Percentiles rank a stretch among this genome's conserved stretches.
Conservation (phyloP, 2,888 invertebrate genomes). For the Acrobasis suavella region DNA sequence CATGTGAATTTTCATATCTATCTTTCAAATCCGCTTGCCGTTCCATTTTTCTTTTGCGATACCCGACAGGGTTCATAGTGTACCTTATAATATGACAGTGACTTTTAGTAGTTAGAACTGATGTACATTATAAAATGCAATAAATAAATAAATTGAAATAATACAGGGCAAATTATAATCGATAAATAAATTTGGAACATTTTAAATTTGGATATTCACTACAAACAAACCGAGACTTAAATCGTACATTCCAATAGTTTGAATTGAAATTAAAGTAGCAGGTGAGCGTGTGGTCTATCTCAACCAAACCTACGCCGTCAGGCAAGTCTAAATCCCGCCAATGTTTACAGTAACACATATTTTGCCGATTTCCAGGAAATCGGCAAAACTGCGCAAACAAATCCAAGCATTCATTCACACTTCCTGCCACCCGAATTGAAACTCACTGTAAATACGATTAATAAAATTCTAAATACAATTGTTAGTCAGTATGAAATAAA, state of each 20-base stretch:
- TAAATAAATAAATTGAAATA: too few species aligned
- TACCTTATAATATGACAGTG: too few species aligned
- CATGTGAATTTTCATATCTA: too few species aligned
- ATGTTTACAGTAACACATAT: constrained; percentile 5
- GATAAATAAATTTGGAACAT: too few species aligned
- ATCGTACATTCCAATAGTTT: not conserved
- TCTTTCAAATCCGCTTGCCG: too few species aligned
- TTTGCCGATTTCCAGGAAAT: constrained; percentile 5
- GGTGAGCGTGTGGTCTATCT: not conserved
- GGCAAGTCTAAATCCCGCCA: not conserved
- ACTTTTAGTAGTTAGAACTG: too few species aligned
- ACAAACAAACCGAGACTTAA: not conserved
- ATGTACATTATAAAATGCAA: too few species aligned
- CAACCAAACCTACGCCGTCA: not conserved
- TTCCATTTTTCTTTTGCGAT: too few species aligned
- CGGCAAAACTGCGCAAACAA: constrained; percentile 9
- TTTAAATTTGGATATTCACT: not conserved
- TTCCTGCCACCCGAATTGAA: not conserved
- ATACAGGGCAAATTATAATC: too few species aligned
- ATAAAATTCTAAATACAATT: not conserved
- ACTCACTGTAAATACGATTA: not conserved
- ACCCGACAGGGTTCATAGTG: too few species aligned
- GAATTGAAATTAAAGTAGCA: not conserved
- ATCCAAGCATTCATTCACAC: not conserved
- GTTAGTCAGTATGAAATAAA: not conserved